These are phyloP conservation scores for Porites divaricata DNA, from an alignment of 92 coral and sea anemone genomes.

Conservation along the genomic window DNA sequence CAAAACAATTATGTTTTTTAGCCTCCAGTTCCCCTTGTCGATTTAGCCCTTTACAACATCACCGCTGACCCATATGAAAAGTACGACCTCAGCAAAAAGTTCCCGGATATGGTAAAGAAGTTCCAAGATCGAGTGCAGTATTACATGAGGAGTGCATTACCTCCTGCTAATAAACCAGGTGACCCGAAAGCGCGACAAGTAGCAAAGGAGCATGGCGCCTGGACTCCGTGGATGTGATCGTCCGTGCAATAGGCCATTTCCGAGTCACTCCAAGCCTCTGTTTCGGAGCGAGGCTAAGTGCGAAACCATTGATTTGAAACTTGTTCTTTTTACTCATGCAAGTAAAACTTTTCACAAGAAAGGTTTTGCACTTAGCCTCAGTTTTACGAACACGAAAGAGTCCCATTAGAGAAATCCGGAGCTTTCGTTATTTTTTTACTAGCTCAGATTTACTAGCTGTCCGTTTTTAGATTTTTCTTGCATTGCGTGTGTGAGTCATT, in stretches of 20 bases:
- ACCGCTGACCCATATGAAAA: constrained; percentile 89
- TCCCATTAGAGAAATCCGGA: no score
- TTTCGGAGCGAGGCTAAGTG: no score
- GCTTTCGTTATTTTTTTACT: no score
- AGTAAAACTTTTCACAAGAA: no score
- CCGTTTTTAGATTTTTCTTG: no score
- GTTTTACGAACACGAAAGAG: no score
- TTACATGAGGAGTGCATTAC: constrained; percentile 66
- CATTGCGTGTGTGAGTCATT: no score
- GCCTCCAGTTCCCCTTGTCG: constrained; percentile 30
- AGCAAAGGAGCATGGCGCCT: constrained; percentile 73
- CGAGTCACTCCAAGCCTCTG: no score
- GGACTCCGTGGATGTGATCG: constrained; percentile 77
- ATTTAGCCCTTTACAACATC: constrained; percentile 74
- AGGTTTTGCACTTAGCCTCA: no score
- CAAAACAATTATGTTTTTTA: background rate
- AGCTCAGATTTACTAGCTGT: no score
- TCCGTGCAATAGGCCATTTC: background rate
- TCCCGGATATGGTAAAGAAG: constrained; percentile 65
- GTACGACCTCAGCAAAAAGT: constrained; percentile 54
- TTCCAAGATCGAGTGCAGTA: constrained; percentile 69
- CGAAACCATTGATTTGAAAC: no score
- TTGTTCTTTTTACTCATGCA: no score
- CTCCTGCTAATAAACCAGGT: constrained; percentile 70
- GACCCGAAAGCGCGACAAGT: constrained; percentile 70